Evolutionary conservation across 2,113 vertebrate genomes (phyloP).

Genomic region (Mus spicilegus): DNA sequence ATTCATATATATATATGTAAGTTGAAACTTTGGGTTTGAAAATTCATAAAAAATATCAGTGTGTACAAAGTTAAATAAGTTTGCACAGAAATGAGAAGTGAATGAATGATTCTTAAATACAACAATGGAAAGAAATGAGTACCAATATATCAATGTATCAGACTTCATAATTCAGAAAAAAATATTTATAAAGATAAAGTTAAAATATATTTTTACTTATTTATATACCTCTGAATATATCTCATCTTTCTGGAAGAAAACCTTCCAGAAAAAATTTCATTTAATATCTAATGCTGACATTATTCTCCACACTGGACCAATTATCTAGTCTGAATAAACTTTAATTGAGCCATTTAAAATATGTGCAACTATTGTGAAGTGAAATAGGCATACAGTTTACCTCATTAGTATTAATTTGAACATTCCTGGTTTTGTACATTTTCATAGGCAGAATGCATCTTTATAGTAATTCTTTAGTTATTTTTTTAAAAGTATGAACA

Average conservation of each 20-base stretch:
- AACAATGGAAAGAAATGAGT: slow-evolving; percentile 36
- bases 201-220: slow-evolving; percentile 68
- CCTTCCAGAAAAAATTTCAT: slow-evolving; percentile 77
- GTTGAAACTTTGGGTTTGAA: neutral
- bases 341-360: slow-evolving; percentile 87
- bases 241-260: slow-evolving; percentile 76
- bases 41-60: slow-evolving; percentile 26
- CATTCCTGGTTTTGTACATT: slow-evolving; percentile 82
- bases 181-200: slow-evolving; percentile 58
- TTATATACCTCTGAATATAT: slow-evolving; percentile 68
- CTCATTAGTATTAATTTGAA: slow-evolving; percentile 86
- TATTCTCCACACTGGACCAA: slow-evolving; percentile 82
- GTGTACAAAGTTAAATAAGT: neutral
- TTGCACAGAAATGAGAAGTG: slow-evolving; percentile 7
- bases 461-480: slow-evolving; percentile 78
- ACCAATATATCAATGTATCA: slow-evolving; percentile 51
- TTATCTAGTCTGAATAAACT: slow-evolving; percentile 86
- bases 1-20: slow-evolving; percentile 38
- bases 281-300: slow-evolving; percentile 80
- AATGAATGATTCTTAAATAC: slow-evolving; percentile 49
- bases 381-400: slow-evolving; percentile 83
- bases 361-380: slow-evolving; percentile 82
- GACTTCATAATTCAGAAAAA: slow-evolving; percentile 68
- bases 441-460: slow-evolving; percentile 79
- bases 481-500: slow-evolving; percentile 76